Percentiles rank a stretch among this genome's conserved stretches.
phyloP scores from a whole-genome alignment of 2,113 vertebrate species.

The Nannobrachium achirus region DNA sequence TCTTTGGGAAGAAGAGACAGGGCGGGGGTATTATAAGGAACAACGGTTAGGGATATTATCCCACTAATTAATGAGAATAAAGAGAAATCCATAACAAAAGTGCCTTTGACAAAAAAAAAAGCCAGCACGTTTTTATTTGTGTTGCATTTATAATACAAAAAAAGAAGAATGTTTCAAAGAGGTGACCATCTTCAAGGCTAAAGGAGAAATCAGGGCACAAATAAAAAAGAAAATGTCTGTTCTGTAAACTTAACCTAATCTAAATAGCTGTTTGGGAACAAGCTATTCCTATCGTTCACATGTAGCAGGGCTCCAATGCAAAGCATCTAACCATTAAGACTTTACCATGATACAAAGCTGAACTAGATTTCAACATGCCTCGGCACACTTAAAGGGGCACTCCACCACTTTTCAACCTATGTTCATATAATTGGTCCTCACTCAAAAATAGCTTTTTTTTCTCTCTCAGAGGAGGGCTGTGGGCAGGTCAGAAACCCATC shows the following conservation, averaged over 20 bases:
- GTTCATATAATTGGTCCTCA: too few relatives aligned
- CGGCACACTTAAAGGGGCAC: not conserved
- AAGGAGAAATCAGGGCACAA: conserved; percentile 45
- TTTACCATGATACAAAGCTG: conserved; percentile 31
- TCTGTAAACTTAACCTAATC: conserved; percentile 21
- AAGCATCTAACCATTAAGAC: conserved; percentile 3
- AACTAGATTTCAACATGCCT: conserved; percentile 21
- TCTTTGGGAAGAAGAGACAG: not conserved
- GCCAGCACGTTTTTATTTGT: conserved; percentile 71
- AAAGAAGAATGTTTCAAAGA: conserved; percentile 45
- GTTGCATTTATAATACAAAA: conserved; percentile 71
- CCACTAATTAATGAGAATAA: conserved; percentile 57
- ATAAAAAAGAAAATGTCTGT: conserved; percentile 11
- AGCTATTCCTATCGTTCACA: conserved; percentile 41
- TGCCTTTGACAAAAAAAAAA: conserved; percentile 65
- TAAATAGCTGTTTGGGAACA: conserved; percentile 34
- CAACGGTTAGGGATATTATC: conserved; percentile 36
- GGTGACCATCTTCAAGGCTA: conserved; percentile 43
- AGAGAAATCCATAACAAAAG: conserved; percentile 60
- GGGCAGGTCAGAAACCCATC: too few relatives aligned
- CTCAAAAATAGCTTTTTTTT: too few relatives aligned
- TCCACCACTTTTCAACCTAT: too few relatives aligned
- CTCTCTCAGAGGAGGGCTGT: too few relatives aligned
- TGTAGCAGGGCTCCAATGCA: conserved; percentile 23
- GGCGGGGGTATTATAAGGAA: conserved; percentile 4